phyloP scores from a whole-genome alignment of 2,797 vertebrate species.

The Anomalospiza imberbis region DNA sequence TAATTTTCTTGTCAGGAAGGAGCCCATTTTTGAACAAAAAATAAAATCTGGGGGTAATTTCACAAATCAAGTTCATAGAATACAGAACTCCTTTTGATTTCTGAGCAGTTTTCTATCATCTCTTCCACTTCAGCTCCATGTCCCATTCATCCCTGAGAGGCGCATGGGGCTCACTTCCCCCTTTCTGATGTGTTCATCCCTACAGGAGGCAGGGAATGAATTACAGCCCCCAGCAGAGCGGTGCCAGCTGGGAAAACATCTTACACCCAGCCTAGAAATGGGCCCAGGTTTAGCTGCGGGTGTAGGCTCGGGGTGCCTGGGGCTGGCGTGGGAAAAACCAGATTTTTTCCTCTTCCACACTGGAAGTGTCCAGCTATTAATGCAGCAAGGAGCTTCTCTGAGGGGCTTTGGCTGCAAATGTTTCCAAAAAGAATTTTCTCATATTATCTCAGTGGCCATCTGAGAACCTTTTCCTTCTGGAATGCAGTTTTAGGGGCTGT shows the following conservation, averaged over 20 bases:
- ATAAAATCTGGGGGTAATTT: not conserved
- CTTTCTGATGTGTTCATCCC: accelerated
- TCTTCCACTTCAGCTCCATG: not conserved
- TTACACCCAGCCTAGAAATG: not conserved
- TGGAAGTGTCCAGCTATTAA: not conserved
- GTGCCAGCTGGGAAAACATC: not conserved
- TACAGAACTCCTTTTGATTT: not conserved
- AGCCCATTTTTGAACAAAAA: not conserved
- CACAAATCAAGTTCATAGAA: not conserved
- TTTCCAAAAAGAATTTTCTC: not conserved
- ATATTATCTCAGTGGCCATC: not conserved
- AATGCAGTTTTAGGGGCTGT: not conserved
- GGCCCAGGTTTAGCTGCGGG: not conserved
- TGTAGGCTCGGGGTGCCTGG: not conserved
- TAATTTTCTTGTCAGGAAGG: slow-evolving; percentile 5
- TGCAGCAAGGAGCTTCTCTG: not conserved
- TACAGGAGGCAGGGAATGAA: not conserved
- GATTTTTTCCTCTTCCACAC: not conserved
- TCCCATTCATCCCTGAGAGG: not conserved
- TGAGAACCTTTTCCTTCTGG: not conserved
- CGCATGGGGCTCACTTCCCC: not conserved
- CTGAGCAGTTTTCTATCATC: not conserved
- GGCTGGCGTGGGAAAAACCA: not conserved
- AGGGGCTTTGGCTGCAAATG: not conserved
- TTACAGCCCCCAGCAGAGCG: not conserved